A percentile compares a stretch with the other conserved stretches of the same genome.
Conservation (phyloP, 1,140 invertebrate genomes). For the Drosophila micromelanica region DNA sequence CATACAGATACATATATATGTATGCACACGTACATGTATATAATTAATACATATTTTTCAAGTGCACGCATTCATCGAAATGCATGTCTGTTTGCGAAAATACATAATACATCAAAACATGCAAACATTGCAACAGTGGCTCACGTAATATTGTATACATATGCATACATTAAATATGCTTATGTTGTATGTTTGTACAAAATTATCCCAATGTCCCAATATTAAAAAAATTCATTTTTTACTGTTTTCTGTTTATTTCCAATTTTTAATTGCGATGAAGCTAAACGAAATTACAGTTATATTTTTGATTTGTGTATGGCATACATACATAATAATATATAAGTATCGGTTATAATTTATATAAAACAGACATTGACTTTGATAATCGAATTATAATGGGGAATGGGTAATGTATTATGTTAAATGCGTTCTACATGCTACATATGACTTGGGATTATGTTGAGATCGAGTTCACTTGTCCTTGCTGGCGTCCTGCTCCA, state of each 20-base stretch:
- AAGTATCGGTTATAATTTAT: background rate
- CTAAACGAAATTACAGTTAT: constrained; percentile 19
- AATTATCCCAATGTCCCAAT: constrained; percentile 3
- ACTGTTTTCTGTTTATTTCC: constrained; percentile 3
- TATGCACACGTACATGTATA: constrained; percentile 3
- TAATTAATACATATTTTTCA: background rate
- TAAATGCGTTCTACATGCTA: constrained; percentile 14
- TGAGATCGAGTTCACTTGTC: constrained; percentile 43
- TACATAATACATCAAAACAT: too few relatives aligned
- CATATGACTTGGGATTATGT: constrained; percentile 8
- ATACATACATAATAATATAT: constrained; percentile 1
- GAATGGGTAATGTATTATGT: background rate
- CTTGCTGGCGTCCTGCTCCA: constrained; percentile 42
- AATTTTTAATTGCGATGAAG: background rate
- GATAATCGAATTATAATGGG: constrained; percentile 45
- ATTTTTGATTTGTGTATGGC: background rate
- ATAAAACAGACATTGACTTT: constrained; percentile 66
- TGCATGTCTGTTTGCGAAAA: background rate
- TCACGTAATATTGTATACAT: background rate
- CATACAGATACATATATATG: constrained; percentile 10
- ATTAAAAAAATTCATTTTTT: constrained; percentile 1
- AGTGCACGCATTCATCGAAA: background rate
- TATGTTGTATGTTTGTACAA: constrained; percentile 10
- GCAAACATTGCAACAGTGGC: too few relatives aligned
- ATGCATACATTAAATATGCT: background rate